phyloP scores from a whole-genome alignment of 2,113 vertebrate species.

The Phylloscopus whistleri region DNA sequence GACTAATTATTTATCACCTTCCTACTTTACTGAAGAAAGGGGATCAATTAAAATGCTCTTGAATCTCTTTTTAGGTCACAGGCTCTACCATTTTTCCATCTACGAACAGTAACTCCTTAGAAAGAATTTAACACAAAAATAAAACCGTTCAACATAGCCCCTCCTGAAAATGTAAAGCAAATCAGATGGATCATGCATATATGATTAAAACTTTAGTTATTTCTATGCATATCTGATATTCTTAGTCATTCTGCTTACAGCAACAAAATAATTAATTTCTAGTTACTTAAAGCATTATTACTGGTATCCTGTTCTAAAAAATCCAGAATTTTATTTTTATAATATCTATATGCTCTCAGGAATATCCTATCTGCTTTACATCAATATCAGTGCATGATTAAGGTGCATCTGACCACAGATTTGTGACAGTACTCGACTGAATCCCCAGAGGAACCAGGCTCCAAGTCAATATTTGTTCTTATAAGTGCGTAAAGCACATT shows the following conservation, averaged over 20 bases:
- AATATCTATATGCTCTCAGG: neutral
- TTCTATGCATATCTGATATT: neutral
- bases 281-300: neutral
- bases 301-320: neutral
- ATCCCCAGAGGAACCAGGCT: neutral
- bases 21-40: constrained; percentile 24
- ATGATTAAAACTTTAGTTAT: neutral
- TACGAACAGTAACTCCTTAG: neutral
- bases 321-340: neutral
- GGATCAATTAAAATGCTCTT: constrained; percentile 30
- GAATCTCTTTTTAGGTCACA: constrained; percentile 27
- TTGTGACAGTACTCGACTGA: neutral
- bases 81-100: neutral
- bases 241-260: neutral
- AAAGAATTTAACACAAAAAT: neutral
- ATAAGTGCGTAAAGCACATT: neutral
- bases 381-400: neutral
- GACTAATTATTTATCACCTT: constrained; percentile 44
- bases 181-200: neutral
- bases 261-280: neutral
- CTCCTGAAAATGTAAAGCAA: neutral
- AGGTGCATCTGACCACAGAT: neutral
- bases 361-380: neutral
- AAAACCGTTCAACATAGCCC: neutral
- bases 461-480: constrained; percentile 14